Conservation (phyloP, 2,113 vertebrate species). For the Hiodon tergisus region DNA sequence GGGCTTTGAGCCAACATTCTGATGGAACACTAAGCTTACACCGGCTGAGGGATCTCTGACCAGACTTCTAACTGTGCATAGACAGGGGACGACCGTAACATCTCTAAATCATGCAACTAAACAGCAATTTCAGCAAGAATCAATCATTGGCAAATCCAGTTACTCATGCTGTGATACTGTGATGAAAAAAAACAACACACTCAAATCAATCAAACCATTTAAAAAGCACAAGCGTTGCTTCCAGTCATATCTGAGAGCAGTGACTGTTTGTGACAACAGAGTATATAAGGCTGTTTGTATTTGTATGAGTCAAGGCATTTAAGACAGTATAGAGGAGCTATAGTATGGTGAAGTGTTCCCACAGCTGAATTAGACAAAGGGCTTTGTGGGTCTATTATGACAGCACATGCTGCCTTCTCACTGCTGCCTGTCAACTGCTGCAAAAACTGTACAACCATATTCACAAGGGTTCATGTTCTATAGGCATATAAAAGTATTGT, state of each 20-base stretch:
- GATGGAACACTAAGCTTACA: too few relatives aligned
- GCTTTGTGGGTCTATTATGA: constrained; percentile 7
- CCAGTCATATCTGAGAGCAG: constrained; percentile 61
- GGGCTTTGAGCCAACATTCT: too few relatives aligned
- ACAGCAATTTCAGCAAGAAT: not conserved
- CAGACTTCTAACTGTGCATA: constrained; percentile 11
- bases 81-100: constrained; percentile 1
- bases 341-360: not conserved
- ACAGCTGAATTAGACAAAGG: too few relatives aligned
- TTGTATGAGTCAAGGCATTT: constrained; percentile 35
- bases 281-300: constrained; percentile 32
- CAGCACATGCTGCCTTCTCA: constrained; percentile 63
- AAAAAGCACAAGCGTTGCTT: constrained; percentile 39
- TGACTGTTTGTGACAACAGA: constrained; percentile 44
- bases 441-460: constrained; percentile 67
- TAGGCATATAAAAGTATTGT: constrained; percentile 84
- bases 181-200: not conserved
- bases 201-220: not conserved
- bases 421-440: constrained; percentile 61
- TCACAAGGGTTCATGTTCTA: constrained; percentile 74
- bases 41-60: constrained; percentile 9
- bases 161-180: constrained; percentile 7
- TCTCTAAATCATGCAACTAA: not conserved
- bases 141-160: constrained; percentile 1
- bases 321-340: constrained; percentile 1